Percentiles rank a stretch among this genome's conserved stretches.
These are phyloP conservation scores for Synaphobranchus kaupii DNA, from an alignment of 2,797 vertebrate species.

Conservation along the genomic window DNA sequence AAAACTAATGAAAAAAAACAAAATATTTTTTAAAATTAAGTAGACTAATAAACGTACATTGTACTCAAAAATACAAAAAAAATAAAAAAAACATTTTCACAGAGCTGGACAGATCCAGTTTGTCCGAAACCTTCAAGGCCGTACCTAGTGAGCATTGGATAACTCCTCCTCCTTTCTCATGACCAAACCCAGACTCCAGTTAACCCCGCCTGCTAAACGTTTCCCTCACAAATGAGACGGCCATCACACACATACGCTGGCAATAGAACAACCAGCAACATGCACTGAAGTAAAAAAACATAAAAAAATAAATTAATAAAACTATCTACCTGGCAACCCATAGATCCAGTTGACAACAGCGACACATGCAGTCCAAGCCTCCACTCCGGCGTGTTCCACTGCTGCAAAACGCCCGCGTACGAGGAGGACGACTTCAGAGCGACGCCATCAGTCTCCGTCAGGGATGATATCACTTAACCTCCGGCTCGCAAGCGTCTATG, in stretches of 20 bases:
- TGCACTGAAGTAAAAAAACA: neutral
- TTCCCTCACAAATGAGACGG: neutral
- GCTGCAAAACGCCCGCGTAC: neutral
- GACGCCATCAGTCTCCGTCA: conserved; percentile 17
- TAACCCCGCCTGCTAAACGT: neutral
- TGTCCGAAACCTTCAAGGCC: neutral
- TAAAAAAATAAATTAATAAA: neutral
- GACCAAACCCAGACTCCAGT: neutral
- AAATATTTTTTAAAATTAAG: no score
- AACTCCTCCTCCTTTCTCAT: neutral
- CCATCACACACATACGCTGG: neutral
- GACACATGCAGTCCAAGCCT: neutral
- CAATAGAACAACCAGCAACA: neutral
- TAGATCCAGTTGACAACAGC: neutral
- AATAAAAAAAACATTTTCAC: neutral
- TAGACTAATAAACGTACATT: neutral
- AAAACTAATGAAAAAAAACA: neutral
- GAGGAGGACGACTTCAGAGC: neutral
- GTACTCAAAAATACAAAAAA: neutral
- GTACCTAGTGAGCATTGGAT: neutral
- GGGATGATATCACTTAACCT: conserved; percentile 24
- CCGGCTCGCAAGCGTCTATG: neutral
- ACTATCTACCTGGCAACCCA: neutral
- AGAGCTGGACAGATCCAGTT: neutral
- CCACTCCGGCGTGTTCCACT: neutral